A percentile compares a stretch with the other conserved stretches of the same genome.
These are phyloP conservation scores for Chloebia gouldiae DNA, from an alignment of 2,113 vertebrate species.

Conservation along the genomic window DNA sequence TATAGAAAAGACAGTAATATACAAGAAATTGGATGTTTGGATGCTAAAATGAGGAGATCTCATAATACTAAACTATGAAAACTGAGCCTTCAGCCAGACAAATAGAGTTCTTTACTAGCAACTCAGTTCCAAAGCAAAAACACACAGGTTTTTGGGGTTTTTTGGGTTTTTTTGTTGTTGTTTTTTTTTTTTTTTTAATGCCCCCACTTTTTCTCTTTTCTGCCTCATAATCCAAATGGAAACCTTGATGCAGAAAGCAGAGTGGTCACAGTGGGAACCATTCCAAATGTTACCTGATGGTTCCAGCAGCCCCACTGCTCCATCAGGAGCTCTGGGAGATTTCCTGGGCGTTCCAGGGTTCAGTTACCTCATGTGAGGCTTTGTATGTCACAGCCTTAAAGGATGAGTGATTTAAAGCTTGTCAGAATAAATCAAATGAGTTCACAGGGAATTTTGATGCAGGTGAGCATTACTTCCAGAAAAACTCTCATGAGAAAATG, in stretches of 20 bases:
- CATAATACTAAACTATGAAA: neutral
- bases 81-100: neutral
- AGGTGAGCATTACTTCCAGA: neutral
- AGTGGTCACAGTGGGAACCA: neutral
- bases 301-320: neutral
- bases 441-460: neutral
- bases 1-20: neutral
- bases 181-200: neutral
- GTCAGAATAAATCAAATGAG: neutral
- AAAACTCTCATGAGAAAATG: neutral
- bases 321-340: neutral
- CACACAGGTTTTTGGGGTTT: neutral
- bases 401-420: neutral
- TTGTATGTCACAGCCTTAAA: neutral
- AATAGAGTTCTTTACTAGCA: neutral
- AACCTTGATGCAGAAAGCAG: neutral
- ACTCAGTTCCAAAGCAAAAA: neutral
- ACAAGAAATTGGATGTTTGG: neutral
- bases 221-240: neutral
- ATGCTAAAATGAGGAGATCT: neutral
- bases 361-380: neutral
- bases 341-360: neutral
- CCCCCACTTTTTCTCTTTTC: neutral
- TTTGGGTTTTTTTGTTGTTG: neutral
- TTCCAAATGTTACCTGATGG: neutral